These are phyloP conservation scores for Gasterosteus aculeatus DNA, from an alignment of 2,113 vertebrate genomes.

Conservation along the genomic window DNA sequence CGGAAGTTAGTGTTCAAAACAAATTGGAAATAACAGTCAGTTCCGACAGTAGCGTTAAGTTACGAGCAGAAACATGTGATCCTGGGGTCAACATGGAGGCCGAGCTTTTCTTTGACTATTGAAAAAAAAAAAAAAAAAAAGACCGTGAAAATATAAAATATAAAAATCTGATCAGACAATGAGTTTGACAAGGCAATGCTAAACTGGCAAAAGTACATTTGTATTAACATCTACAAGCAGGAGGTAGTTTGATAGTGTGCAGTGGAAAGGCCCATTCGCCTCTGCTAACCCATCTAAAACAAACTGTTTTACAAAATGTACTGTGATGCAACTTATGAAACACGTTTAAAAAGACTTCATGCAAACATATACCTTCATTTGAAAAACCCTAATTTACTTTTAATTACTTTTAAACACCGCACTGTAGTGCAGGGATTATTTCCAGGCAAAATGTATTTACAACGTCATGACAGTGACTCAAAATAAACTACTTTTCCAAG, in stretches of 20 bases:
- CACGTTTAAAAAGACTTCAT: background rate
- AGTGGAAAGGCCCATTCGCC: background rate
- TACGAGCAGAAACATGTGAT: background rate
- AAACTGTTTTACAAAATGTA: background rate
- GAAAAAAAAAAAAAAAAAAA: background rate
- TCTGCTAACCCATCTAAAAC: background rate
- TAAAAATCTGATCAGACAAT: background rate
- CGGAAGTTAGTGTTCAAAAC: background rate
- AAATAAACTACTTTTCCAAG: background rate
- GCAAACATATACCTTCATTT: background rate
- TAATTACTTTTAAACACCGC: background rate
- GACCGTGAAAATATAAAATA: too few species aligned
- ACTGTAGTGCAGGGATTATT: background rate
- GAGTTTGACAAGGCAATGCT: background rate
- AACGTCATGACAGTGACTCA: background rate
- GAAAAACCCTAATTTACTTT: background rate
- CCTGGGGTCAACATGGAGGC: background rate
- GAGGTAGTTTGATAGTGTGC: background rate
- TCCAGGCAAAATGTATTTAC: background rate
- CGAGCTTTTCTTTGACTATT: background rate
- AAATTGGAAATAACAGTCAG: background rate
- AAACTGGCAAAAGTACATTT: background rate
- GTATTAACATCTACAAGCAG: background rate
- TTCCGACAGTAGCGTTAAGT: background rate
- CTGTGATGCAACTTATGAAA: background rate